Conservation (phyloP, 2,888 invertebrate species). For the Tiliacea aurago region DNA sequence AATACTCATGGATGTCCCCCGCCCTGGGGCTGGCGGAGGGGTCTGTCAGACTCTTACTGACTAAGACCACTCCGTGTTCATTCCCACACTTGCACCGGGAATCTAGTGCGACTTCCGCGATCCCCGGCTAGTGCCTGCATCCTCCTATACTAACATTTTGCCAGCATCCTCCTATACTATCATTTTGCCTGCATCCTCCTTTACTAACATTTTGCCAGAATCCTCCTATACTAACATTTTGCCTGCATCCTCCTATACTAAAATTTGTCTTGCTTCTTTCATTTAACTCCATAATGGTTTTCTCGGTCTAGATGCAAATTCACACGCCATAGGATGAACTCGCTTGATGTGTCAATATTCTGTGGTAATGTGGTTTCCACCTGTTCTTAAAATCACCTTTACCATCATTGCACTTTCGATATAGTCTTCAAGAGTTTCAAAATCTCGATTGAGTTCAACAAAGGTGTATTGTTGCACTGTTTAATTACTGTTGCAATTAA, state of each 20-base stretch:
- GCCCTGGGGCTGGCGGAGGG: no score
- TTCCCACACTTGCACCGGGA: no score
- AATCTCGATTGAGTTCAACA: constrained; percentile 30
- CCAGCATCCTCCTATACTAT: no score
- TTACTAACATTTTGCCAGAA: no score
- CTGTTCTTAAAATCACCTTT: not conserved
- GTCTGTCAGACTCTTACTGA: no score
- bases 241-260: not conserved
- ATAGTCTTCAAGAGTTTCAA: constrained; percentile 29
- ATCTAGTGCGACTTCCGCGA: no score
- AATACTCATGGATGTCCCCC: no score
- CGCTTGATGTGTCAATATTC: constrained; percentile 15
- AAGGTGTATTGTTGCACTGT: constrained; percentile 48
- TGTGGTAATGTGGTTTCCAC: constrained; percentile 21
- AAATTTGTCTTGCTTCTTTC: not conserved
- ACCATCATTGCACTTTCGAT: constrained; percentile 27
- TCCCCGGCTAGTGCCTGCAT: no score
- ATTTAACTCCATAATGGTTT: not conserved
- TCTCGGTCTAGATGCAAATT: not conserved
- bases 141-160: no score
- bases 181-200: no score
- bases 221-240: no score
- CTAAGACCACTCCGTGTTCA: no score
- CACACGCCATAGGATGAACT: constrained; percentile 13
- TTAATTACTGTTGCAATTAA: constrained; percentile 51